A percentile compares a stretch with the other conserved stretches of the same genome.
Conservation (phyloP, 2,113 vertebrate species). For the Meles meles region DNA sequence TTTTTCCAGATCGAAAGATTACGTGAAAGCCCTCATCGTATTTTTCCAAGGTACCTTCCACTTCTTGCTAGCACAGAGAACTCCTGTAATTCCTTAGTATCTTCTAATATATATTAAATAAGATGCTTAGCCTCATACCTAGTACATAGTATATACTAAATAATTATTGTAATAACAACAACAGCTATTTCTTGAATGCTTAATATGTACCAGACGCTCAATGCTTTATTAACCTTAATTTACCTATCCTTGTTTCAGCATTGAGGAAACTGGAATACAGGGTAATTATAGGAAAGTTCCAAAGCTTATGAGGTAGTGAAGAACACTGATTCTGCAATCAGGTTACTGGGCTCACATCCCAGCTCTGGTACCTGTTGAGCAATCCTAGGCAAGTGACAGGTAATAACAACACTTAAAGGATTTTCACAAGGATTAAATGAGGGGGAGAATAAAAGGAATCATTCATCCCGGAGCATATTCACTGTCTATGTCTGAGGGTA, state of each 20-base stretch:
- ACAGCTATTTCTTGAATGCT: background rate
- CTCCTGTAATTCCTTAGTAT: background rate
- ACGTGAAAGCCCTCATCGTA: background rate
- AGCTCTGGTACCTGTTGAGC: background rate
- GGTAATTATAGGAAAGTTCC: background rate
- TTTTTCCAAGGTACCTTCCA: background rate
- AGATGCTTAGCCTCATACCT: background rate
- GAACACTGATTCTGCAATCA: background rate
- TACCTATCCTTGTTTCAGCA: background rate
- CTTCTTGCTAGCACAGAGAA: background rate
- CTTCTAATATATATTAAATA: slow-evolving; percentile 6
- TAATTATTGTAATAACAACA: background rate
- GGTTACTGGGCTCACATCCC: background rate
- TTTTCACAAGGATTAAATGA: background rate
- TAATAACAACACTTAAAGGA: background rate
- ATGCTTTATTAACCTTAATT: background rate
- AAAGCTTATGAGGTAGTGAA: background rate
- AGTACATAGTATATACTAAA: background rate
- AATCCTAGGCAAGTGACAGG: background rate
- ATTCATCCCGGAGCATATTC: background rate
- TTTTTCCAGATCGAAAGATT: background rate
- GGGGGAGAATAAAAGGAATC: background rate
- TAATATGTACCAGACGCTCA: background rate
- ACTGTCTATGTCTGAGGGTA: background rate
- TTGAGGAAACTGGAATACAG: background rate